Evolutionary conservation across 2,113 vertebrate genomes (phyloP).

Genomic region (Illadopsis cleaveri): DNA sequence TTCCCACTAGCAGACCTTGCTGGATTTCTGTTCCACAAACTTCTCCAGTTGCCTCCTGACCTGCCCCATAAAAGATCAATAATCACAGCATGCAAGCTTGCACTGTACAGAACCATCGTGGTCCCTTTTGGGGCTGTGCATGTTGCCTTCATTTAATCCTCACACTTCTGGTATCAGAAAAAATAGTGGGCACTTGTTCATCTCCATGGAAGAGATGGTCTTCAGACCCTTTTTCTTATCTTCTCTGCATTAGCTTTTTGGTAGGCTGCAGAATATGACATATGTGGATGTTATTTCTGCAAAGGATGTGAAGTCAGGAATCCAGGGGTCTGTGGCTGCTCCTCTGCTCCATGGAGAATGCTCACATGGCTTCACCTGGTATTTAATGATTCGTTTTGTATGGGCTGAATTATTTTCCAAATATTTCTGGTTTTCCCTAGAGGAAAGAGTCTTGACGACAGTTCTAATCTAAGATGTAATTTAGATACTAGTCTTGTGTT

Average conservation of each 20-base stretch:
- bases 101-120: accelerated
- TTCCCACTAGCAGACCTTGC: background rate
- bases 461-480: background rate
- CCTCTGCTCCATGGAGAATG: background rate
- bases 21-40: background rate
- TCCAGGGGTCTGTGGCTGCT: background rate
- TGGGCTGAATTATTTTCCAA: background rate
- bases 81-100: accelerated
- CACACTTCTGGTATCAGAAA: background rate
- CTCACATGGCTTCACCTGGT: background rate
- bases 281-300: background rate
- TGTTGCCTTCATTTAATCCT: background rate
- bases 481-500: background rate
- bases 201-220: background rate
- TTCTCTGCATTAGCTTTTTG: background rate
- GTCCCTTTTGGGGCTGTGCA: background rate
- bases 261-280: background rate
- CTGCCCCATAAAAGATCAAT: background rate
- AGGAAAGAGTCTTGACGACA: background rate
- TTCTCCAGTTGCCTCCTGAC: background rate
- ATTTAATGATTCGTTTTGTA: background rate
- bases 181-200: background rate
- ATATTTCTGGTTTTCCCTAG: background rate
- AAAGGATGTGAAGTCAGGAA: background rate
- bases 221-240: background rate